Conservation (phyloP, 2,888 invertebrate genomes). For the Acanthococcus lagerstroemiae region DNA sequence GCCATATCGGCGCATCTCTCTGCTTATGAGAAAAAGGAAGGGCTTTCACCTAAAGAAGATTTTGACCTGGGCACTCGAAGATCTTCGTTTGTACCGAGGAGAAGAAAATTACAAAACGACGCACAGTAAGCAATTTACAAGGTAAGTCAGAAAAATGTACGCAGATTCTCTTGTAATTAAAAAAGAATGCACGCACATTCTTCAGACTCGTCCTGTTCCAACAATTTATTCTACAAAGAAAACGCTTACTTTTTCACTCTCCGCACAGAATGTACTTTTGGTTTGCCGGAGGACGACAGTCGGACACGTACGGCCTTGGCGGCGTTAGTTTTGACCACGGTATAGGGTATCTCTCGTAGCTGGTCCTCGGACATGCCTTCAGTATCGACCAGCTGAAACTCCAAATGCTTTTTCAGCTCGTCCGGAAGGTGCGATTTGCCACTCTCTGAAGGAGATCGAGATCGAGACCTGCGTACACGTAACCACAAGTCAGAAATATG, state of each 20-base stretch:
- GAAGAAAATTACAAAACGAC: too few relatives aligned
- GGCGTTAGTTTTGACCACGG: constrained; percentile 63
- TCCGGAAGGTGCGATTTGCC: constrained; percentile 61
- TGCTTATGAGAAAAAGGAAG: too few relatives aligned
- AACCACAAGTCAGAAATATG: too few relatives aligned
- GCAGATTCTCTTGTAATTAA: too few relatives aligned
- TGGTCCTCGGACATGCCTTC: constrained; percentile 80
- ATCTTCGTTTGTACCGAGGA: too few relatives aligned
- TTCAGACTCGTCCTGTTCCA: too few relatives aligned
- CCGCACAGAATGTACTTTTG: constrained; percentile 35
- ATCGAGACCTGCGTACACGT: constrained; percentile 48
- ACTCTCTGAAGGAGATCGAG: constrained; percentile 56
- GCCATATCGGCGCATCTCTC: too few relatives aligned
- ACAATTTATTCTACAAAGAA: neutral
- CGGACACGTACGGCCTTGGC: constrained; percentile 37
- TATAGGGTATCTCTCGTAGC: constrained; percentile 77
- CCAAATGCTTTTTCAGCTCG: constrained; percentile 73
- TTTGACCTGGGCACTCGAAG: too few relatives aligned
- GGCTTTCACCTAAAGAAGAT: too few relatives aligned
- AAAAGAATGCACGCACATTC: too few relatives aligned
- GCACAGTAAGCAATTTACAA: too few relatives aligned
- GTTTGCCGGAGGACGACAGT: constrained; percentile 36
- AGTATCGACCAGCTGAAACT: constrained; percentile 79
- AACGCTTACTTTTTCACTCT: constrained; percentile 38
- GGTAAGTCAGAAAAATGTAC: too few relatives aligned